Base-by-base conservation (phyloP, 2,113 vertebrate genomes). In the Seriola dumerili region DNA sequence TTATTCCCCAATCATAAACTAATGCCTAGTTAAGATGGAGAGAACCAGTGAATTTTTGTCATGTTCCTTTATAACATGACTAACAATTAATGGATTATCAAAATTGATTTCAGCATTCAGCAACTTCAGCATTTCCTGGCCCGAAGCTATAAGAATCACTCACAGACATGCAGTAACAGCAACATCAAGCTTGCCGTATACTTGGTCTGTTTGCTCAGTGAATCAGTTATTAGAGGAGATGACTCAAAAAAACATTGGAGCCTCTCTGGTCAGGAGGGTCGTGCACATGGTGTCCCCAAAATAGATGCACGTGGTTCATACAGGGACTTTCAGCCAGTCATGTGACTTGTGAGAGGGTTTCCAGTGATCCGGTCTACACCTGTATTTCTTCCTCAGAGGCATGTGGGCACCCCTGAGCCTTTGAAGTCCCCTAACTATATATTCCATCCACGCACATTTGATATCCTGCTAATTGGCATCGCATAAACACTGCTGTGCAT, bases 241-340 rank as follows among this genome's bases (percentile, higher is more conserved):
- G 68, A 72, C 63, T 80, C 55, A 76, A 69, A 66, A 40, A 72
- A 80, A 58, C 67, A 44, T 38, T 6, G 48, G 57, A 61, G 54
- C 46, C n/a, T 78, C 44, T 68, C 6, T 46, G n/a, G 90, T 83
- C 68, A 50, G 29, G 29, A 59, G 80, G 52, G 73, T 34, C 34
- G 4, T 71, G 67, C 90, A 89, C 81, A 84, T 85, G 90, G 25
- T n/a, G 57, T 76, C 64, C 72, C 83, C 55, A 77, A 90, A 92
- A 92, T 92, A 92, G 88, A 76, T 14, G 8, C 67, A 73, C 80
- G 12, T 78, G 84, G 42, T 81, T 38, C 68, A 52, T 55, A 48
- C 40, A 32, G 67, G 72, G 52, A 29, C 71, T 70, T 66, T 48
- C 73, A 76, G 70, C 11, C 44, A 50, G 61, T 34, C 4, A 46